phyloP scores from a whole-genome alignment of 2,888 invertebrate species.

The Perizoma flavofasciatum region DNA sequence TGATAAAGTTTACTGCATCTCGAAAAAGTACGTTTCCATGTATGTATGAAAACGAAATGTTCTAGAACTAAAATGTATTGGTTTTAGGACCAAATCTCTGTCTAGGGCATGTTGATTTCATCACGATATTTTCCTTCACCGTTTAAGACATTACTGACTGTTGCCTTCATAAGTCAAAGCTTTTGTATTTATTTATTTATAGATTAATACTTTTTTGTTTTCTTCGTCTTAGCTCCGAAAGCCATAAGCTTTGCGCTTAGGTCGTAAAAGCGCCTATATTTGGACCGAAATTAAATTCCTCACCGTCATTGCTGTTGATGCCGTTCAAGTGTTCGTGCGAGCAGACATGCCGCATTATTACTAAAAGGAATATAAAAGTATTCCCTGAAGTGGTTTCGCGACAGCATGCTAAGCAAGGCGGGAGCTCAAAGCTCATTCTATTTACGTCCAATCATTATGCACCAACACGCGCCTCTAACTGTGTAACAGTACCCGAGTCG shows the following conservation, averaged over 20 bases:
- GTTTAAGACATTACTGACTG: too few relatives aligned
- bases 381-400: slow-evolving; percentile 72
- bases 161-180: too few relatives aligned
- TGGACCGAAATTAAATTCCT: slow-evolving; percentile 42
- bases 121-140: too few relatives aligned
- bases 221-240: slow-evolving; percentile 31
- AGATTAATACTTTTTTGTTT: slow-evolving; percentile 30
- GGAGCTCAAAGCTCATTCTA: slow-evolving; percentile 67
- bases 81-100: too few relatives aligned
- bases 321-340: slow-evolving; percentile 44
- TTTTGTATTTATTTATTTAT: slow-evolving; percentile 10
- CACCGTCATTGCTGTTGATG: slow-evolving; percentile 44
- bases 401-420: slow-evolving; percentile 66
- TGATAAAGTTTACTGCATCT: too few relatives aligned
- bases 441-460: slow-evolving; percentile 80
- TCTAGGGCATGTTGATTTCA: too few relatives aligned
- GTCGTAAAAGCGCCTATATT: slow-evolving; percentile 40
- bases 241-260: slow-evolving; percentile 29
- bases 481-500: slow-evolving; percentile 75
- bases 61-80: too few relatives aligned
- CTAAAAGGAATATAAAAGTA: slow-evolving; percentile 63
- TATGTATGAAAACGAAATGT: too few relatives aligned
- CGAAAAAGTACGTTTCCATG: too few relatives aligned
- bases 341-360: slow-evolving; percentile 46
- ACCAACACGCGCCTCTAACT: slow-evolving; percentile 74